Evolutionary conservation across 1,140 invertebrate species (phyloP), one percentile per base, ranked within the genome.

Genomic region (Drosophila miranda): DNA sequence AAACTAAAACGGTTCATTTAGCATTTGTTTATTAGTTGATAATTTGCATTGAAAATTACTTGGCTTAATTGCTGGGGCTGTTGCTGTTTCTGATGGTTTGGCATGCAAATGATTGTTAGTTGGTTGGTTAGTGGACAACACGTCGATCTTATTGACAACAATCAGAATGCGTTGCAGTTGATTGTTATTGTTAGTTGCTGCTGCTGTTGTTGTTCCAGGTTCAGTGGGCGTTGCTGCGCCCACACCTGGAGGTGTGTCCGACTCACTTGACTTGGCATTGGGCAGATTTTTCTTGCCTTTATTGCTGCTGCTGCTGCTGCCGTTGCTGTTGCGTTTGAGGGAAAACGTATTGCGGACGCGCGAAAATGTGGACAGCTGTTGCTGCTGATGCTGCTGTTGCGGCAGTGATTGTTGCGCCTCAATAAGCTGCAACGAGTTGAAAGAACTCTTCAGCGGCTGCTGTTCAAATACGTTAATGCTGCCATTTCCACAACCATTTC

Each of bases 291-390:
- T 82, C 49, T 69, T 61, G 42, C 49, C 38, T 11, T 26, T 66
- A 53, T 44, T 61, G 56, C 28, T 57, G 63, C 28, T 67, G 54
- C 42, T 71, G 56, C 28, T 57, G 63, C 34, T 67, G 56, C 19
- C 62, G 64, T 66, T 66, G 58, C 45, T 70, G 50, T 38, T 72
- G 45, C 83, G 83, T 57, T 63, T 64, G 6, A 89, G 50, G 41
- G 84, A 89, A 62, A 90, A 89, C 51, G 83, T 90, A 62, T 89
- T 90, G 51, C 89, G 80, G 52, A 90, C 88, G 78, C 89, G 89
- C 49, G 88, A 77, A 89, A 90, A 90, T 74, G 89, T 90, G 49
- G 88, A 90, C 66, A 89, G 77, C 60, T 86, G 80, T 54, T 81
- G 81, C 51, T 81, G 69, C 8, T 57, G 56, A 16, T 60, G 75